Evolutionary conservation across 2,113 vertebrate genomes (phyloP).

Genomic region (Riparia riparia): DNA sequence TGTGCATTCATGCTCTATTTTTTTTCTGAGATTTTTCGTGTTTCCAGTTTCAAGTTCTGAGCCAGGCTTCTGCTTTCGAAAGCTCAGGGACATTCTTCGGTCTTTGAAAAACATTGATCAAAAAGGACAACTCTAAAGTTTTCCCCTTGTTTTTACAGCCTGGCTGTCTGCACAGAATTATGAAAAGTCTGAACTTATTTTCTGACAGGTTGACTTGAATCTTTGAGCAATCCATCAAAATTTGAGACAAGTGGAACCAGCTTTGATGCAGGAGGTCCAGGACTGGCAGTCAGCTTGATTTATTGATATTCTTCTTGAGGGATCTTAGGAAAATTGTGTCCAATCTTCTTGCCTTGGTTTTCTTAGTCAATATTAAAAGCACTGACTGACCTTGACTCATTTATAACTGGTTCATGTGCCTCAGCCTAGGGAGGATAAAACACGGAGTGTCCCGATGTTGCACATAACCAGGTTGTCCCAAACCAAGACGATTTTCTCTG

Average conservation of each 20-base stretch:
- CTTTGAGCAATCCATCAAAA: neutral
- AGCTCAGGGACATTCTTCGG: neutral
- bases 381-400: neutral
- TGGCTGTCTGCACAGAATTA: neutral
- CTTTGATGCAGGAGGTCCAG: neutral
- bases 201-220: neutral
- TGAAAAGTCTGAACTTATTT: neutral
- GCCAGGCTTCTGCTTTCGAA: neutral
- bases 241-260: neutral
- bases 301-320: neutral
- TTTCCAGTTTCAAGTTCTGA: neutral
- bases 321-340: neutral
- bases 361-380: neutral
- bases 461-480: rapidly evolving
- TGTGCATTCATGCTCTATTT: no score
- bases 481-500: neutral
- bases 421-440: neutral
- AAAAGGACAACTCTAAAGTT: neutral
- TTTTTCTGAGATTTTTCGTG: neutral
- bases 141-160: neutral
- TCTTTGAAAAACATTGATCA: neutral
- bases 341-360: neutral
- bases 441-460: neutral
- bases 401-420: neutral
- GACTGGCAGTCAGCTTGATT: neutral